Percentiles rank a stretch among this genome's conserved stretches.
These are phyloP conservation scores for Eupithecia tripunctaria DNA, from an alignment of 2,888 invertebrate genomes.

Conservation along the genomic window DNA sequence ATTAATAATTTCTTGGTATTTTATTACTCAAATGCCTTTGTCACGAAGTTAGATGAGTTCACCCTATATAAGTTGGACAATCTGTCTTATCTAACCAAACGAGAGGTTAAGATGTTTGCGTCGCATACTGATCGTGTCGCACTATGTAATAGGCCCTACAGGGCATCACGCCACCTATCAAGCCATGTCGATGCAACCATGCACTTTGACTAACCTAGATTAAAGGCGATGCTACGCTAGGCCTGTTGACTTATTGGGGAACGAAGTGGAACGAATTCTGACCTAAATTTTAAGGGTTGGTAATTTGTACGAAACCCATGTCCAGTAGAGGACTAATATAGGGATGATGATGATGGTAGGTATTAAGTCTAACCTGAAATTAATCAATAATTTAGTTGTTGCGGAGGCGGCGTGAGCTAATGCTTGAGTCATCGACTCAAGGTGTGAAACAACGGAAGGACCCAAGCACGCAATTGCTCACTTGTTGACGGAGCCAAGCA, in stretches of 20 bases:
- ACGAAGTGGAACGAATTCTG: constrained; percentile 3
- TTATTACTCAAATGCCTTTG: too few species aligned
- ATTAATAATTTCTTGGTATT: too few species aligned
- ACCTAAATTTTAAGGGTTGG: background rate
- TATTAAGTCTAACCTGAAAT: background rate
- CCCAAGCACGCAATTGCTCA: constrained; percentile 46
- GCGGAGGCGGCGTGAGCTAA: constrained; percentile 5
- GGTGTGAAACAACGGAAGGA: constrained; percentile 11
- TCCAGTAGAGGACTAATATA: too few species aligned
- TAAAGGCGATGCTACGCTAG: background rate
- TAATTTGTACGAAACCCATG: background rate
- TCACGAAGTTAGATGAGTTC: too few species aligned
- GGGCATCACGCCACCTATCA: constrained; percentile 3
- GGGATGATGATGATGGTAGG: background rate
- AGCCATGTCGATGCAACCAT: constrained; percentile 9
- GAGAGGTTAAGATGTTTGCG: too few species aligned
- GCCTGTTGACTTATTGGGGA: background rate
- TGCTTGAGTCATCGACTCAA: background rate
- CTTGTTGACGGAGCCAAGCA: constrained; percentile 53
- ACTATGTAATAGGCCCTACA: background rate
- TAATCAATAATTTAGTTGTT: too few species aligned
- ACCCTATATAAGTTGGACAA: too few species aligned
- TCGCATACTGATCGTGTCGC: background rate
- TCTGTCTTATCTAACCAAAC: too few species aligned
- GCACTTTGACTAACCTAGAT: constrained; percentile 15